A percentile compares a stretch with the other conserved stretches of the same genome.
These are phyloP conservation scores for Plagodis pulveraria DNA, from an alignment of 2,888 invertebrate species.

Conservation along the genomic window DNA sequence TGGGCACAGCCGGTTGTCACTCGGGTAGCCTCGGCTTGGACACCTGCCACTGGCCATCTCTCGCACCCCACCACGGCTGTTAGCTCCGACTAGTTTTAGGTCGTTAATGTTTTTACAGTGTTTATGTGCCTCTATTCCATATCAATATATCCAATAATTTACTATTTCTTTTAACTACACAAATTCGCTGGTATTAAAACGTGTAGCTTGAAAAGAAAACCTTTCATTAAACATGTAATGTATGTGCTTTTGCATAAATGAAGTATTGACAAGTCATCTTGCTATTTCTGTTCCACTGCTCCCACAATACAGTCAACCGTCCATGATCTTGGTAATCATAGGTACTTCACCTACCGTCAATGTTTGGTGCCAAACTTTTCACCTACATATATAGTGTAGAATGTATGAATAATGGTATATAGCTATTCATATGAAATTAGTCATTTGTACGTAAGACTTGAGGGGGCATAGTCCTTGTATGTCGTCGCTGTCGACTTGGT, in stretches of 20 bases:
- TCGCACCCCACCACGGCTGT: conserved; percentile 22
- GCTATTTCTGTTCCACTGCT: conserved; percentile 24
- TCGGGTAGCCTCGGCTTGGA: conserved; percentile 60
- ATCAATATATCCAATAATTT: too few species aligned
- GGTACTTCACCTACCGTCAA: conserved; percentile 35
- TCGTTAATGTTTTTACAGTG: conserved; percentile 10
- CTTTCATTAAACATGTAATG: too few species aligned
- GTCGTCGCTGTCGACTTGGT: conserved; percentile 11
- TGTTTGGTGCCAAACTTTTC: conserved; percentile 39
- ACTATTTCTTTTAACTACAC: too few species aligned
- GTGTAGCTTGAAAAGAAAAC: too few species aligned
- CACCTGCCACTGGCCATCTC: conserved; percentile 50
- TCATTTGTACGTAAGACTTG: conserved; percentile 42
- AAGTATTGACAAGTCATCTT: conserved; percentile 4
- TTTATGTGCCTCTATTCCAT: conserved; percentile 2
- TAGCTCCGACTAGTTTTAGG: conserved; percentile 7
- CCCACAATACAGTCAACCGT: conserved; percentile 21
- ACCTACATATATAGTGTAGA: conserved; percentile 16
- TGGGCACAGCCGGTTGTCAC: conserved; percentile 45
- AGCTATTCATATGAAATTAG: conserved; percentile 53
- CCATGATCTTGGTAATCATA: conserved; percentile 34
- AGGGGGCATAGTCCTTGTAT: conserved; percentile 60
- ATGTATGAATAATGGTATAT: conserved; percentile 32
- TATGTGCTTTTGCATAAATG: neutral
- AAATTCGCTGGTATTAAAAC: too few species aligned